Base-by-base conservation (phyloP, 2,797 vertebrate genomes). In the Apodemus agrarius region DNA sequence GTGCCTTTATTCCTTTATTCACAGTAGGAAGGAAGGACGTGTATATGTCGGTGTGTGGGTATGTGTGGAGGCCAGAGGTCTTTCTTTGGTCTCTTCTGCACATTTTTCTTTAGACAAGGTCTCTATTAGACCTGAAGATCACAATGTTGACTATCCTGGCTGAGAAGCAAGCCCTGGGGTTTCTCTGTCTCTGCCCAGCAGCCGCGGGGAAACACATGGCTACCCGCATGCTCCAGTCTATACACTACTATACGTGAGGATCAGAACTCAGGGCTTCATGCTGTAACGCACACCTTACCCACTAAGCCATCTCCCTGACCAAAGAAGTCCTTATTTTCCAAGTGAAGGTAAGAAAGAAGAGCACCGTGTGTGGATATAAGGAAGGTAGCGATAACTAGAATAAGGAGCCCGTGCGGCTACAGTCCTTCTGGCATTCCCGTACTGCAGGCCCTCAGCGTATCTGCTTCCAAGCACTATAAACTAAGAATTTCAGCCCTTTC, bases 401-500 rank as follows among this genome's bases (percentile, higher is more conserved):
- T 89, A 49, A 49, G 90, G 74, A 22, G 11, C 19, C 72, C 57
- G 12, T 67, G 12, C 37, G 37, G 19, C 67, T 9, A 0, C 2
- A 59, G n/a, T 34, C 16, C 16, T 34, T 10, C 16, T 19, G 74
- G 82, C 95, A 72, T 67, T 95, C 96, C 59, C 94, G 34, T 89
- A 97, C 84, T 21, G 81, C 90, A 16, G 96, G 37, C 37, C 34
- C 5, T 26, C 86, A 90, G 93, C 69, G 1, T 75, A 61, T 96
- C 91, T 95, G 89, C 91, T 91, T 94, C 91, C 63, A 49, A 92
- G 86, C 74, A 46, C 72, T 26, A 40, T 6, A 24, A 93, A 88
- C 76, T 90, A 95, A 97, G 95, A 96, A 97, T 96, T 96, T 97
- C 97, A 97, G 94, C 83, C 78, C 95, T 96, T 96, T 94, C 95